A percentile compares a stretch with the other conserved stretches of the same genome.
These are phyloP conservation scores for Arrhamphus sclerolepis DNA, from an alignment of 2,797 vertebrate species.

Conservation along the genomic window DNA sequence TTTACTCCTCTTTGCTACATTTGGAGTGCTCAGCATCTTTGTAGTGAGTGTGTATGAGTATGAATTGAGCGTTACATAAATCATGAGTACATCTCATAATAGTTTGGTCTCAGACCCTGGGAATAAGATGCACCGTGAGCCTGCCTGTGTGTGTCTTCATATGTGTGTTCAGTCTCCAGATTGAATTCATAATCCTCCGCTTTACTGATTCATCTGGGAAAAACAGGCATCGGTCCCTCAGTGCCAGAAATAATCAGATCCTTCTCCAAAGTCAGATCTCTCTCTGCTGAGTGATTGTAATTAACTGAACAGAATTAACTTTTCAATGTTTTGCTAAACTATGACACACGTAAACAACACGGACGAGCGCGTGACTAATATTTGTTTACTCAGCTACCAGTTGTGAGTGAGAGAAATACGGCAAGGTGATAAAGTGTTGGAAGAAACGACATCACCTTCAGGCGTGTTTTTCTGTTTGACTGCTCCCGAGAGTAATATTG, in stretches of 20 bases:
- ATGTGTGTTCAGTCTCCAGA: constrained; percentile 41
- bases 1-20: constrained; percentile 19
- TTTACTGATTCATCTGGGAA: constrained; percentile 61
- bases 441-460: constrained; percentile 37
- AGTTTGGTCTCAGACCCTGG: constrained; percentile 44
- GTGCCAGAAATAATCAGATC: constrained; percentile 56
- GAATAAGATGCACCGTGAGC: constrained; percentile 39
- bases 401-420: constrained; percentile 17
- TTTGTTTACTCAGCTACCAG: constrained; percentile 14
- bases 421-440: constrained; percentile 19
- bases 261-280: constrained; percentile 49
- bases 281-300: constrained; percentile 50
- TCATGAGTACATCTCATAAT: constrained; percentile 67
- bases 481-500: constrained; percentile 35
- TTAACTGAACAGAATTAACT: constrained; percentile 54
- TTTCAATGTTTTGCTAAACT: constrained; percentile 39
- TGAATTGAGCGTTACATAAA: constrained; percentile 57
- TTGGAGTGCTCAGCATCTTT: constrained; percentile 9
- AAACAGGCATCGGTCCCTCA: constrained; percentile 46
- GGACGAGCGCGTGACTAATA: constrained; percentile 9
- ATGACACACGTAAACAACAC: constrained; percentile 27
- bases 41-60: constrained; percentile 1
- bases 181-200: constrained; percentile 65
- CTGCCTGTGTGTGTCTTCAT: neutral
- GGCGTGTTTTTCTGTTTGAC: constrained; percentile 52